Conservation (phyloP, 1,140 invertebrate genomes). For the Saccostrea glomerata region DNA sequence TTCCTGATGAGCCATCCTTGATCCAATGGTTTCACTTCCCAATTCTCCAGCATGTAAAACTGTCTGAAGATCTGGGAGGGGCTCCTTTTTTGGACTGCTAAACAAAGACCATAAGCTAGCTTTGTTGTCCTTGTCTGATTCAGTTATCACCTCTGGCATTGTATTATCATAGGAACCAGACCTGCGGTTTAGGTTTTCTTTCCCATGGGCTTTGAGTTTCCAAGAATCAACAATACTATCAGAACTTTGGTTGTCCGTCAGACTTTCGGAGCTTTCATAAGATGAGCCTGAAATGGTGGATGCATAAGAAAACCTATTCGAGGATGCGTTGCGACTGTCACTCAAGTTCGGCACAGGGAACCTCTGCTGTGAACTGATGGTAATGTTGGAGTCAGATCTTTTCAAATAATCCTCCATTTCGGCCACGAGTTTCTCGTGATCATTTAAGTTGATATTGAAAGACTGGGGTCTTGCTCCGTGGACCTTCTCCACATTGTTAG, state of each 20-base stretch:
- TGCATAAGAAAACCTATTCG: constrained; percentile 63
- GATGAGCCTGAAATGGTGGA: constrained; percentile 68
- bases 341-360: constrained; percentile 58
- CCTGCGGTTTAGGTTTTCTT: constrained; percentile 56
- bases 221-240: constrained; percentile 63
- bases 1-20: constrained; percentile 62
- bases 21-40: constrained; percentile 61
- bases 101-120: constrained; percentile 51
- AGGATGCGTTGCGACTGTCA: neutral
- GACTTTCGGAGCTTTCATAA: constrained; percentile 65
- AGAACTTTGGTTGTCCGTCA: constrained; percentile 46
- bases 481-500: neutral
- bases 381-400: constrained; percentile 53
- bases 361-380: constrained; percentile 53
- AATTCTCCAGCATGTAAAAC: constrained; percentile 62
- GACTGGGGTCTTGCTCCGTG: constrained; percentile 27
- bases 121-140: constrained; percentile 27
- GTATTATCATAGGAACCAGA: constrained; percentile 58
- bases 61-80: constrained; percentile 56
- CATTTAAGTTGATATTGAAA: constrained; percentile 44
- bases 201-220: constrained; percentile 65
- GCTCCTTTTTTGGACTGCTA: neutral
- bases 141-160: constrained; percentile 14
- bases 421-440: constrained; percentile 65
- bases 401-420: constrained; percentile 71